A percentile compares a stretch with the other conserved stretches of the same genome.
These are phyloP conservation scores for Oreochromis grahami DNA, from an alignment of 2,797 vertebrate genomes.

Conservation along the genomic window DNA sequence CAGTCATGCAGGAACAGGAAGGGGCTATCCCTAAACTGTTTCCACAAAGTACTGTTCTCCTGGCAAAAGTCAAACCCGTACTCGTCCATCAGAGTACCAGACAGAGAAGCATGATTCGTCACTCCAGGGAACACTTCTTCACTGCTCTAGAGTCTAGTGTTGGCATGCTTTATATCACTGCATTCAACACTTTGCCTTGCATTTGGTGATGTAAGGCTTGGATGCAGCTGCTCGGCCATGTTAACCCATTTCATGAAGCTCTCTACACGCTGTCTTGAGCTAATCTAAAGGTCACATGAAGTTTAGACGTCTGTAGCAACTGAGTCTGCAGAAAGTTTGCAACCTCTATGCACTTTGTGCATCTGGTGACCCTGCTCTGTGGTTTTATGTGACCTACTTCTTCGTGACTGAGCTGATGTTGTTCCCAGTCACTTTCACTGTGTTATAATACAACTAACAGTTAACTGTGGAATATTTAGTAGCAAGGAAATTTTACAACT, in stretches of 20 bases:
- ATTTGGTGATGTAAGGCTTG: background rate
- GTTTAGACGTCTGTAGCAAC: background rate
- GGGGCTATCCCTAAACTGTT: background rate
- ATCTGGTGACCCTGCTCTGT: background rate
- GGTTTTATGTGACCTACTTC: background rate
- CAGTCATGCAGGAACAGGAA: background rate
- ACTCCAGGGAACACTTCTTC: background rate
- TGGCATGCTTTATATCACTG: background rate
- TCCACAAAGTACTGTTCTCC: background rate
- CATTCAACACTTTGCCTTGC: background rate
- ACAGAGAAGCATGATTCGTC: background rate
- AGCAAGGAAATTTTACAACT: background rate
- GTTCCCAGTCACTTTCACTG: background rate
- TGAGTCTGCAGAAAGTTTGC: background rate
- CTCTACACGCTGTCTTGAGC: background rate
- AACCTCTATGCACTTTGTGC: background rate
- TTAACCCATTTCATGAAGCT: background rate
- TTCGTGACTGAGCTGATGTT: background rate
- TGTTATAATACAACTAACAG: background rate
- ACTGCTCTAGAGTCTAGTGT: background rate
- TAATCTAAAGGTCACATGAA: background rate
- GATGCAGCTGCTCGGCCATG: background rate
- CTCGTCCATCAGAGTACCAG: background rate
- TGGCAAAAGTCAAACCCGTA: background rate
- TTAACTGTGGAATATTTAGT: background rate